These are phyloP conservation scores for Perizoma affinitatum DNA, from an alignment of 2,888 invertebrate species.

Conservation along the genomic window DNA sequence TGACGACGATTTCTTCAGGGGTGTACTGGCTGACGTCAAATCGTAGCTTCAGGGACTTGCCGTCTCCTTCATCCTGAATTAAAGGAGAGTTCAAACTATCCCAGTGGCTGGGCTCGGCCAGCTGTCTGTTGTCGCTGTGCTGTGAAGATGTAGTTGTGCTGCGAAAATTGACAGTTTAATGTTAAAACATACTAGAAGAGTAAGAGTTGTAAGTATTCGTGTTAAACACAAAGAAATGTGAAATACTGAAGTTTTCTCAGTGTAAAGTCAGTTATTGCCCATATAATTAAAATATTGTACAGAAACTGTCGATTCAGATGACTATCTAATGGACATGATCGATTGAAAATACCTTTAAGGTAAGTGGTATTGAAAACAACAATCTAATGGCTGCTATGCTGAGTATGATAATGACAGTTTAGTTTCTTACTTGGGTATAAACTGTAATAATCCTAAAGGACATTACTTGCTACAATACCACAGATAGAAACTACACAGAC, in stretches of 20 bases:
- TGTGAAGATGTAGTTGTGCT: slow-evolving; percentile 87
- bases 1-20: slow-evolving; percentile 98
- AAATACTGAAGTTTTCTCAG: slow-evolving; percentile 4
- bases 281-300: slow-evolving; percentile 2
- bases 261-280: slow-evolving; percentile 13
- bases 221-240: slow-evolving; percentile 11
- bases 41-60: slow-evolving; percentile 95
- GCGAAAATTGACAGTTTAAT: slow-evolving; percentile 52
- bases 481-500: no score
- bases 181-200: slow-evolving; percentile 4
- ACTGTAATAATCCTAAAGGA: no score
- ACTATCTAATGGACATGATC: slow-evolving; percentile 4
- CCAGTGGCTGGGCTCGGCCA: slow-evolving; percentile 88
- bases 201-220: slow-evolving; percentile 1
- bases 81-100: slow-evolving; percentile 96
- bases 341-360: slow-evolving; percentile 1
- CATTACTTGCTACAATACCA: no score
- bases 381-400: slow-evolving; percentile 3
- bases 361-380: slow-evolving; percentile 10
- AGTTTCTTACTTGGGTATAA: no score
- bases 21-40: slow-evolving; percentile 99
- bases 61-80: slow-evolving; percentile 97
- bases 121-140: slow-evolving; percentile 85
- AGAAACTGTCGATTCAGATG: slow-evolving; percentile 1
- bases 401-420: background rate